Base-by-base conservation (phyloP, 2,797 vertebrate genomes). In the Cossypha caffra region DNA sequence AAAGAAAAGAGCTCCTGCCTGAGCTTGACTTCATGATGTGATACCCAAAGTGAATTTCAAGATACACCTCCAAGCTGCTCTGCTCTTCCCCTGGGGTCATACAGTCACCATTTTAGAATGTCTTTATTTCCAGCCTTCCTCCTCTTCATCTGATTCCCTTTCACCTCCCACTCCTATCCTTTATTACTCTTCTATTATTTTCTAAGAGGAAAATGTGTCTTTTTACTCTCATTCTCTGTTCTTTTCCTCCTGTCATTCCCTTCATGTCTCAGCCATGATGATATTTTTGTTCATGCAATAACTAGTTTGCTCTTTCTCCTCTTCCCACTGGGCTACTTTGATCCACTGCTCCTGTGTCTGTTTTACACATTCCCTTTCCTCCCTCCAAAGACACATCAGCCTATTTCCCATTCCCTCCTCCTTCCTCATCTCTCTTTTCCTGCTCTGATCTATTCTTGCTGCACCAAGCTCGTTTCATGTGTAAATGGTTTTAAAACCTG, bases 231-330 rank as follows among this genome's bases (percentile, higher is more conserved):
- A 40, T 3, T 76, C 59, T 89, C 86, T 89, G 67, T 90, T 94
- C 86, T 71, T 93, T 94, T 94, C 71, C 80, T 92, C 80, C 67
- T 87, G 88, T 88, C 86, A 92, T 85, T 94, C 77, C 84, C 88
- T 96, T 96, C 90, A 86, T 71, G 83, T 92, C 86, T 93, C 77
- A 89, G 90, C 88, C 93, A 73, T 13, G 6, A 86, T 61, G 90
- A 66, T 95, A 87, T 95, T 96, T 96, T 88, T 88, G 59, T 93
- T 95, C 90, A 0, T 47, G 77, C 88, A 92, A 95, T 94, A 95
- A 96, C 93, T 88, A 85, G 83, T 96, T 95, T 97, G 90, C 92
- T 96, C 96, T 94, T 92, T 95, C 95, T 96, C 88, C 93, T 93
- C 94, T 93, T 90, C 93, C 94, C 4, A 31, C 93, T 94, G 92